Base-by-base conservation (phyloP, 2,797 vertebrate genomes). In the Buphagus erythrorhynchus region DNA sequence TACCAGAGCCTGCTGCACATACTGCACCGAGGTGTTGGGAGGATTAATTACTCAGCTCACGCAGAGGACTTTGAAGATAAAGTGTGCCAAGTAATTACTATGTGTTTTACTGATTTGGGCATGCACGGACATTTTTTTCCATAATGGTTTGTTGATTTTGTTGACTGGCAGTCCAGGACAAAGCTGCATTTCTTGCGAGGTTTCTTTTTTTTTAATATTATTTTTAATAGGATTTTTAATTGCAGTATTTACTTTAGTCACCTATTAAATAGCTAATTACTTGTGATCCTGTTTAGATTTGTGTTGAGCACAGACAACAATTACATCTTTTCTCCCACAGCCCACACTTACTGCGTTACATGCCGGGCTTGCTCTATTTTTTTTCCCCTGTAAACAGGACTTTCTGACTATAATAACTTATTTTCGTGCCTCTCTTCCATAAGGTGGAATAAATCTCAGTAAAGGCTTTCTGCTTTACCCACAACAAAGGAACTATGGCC, bases 201-300 rank as follows among this genome's bases (percentile, higher is more conserved):
- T 80, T 88, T 92, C 63, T 88, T 92, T 83, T 92, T 86, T 46
- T 75, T 29, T 6, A 95, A 88, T 94, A 93, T 92, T 74, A 38
- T 73, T 93, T 91, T 93, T 93, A 90, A 96, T 76, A 49, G 84
- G 28, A 38, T 90, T 95, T 93, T 90, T 88, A 96, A 96, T 94
- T 86, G 43, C 84, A 83, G 31, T 96, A 62, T 95, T 97, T 97
- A 92, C 77, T 86, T 94, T 95, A 94, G 93, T 94, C 93, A 94
- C 94, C 93, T 95, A 87, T 93, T 96, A 96, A 96, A 97, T 86
- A 69, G 65, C 76, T 95, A 90, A 92, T 95, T 86, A 57, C 88
- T 94, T 91, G 66, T 93, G 88, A 96, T 94, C 80, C 65, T 81
- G 81, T 91, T 96, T 93, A 93, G 78, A 74, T 97, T 96, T 69